Percentiles rank a stretch among this genome's conserved stretches.
phyloP scores from a whole-genome alignment of 2,113 vertebrate species.

The Fregetta grallaria region DNA sequence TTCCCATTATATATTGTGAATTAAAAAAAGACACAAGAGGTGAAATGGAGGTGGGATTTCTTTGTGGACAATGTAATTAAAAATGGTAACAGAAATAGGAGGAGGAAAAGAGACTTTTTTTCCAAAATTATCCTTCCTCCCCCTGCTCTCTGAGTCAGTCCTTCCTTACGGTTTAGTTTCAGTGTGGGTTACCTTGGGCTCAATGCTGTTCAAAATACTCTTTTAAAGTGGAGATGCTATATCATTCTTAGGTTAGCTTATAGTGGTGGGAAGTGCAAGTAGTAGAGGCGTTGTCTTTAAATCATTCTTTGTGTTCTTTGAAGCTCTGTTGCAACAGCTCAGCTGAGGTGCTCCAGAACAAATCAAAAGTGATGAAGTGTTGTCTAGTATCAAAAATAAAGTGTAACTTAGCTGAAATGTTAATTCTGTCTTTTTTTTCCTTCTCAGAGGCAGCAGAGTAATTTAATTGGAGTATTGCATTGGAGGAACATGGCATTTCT shows the following conservation, averaged over 20 bases:
- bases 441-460: not conserved
- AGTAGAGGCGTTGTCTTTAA: not conserved
- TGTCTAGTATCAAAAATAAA: not conserved
- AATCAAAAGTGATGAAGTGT: not conserved
- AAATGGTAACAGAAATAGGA: not conserved
- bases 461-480: not conserved
- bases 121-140: not conserved
- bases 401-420: not conserved
- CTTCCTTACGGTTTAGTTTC: not conserved
- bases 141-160: not conserved
- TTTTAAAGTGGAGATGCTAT: not conserved
- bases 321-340: not conserved
- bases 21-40: not conserved
- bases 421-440: not conserved
- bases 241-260: not conserved
- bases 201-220: not conserved
- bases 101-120: not conserved
- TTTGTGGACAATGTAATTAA: not conserved
- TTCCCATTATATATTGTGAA: not conserved
- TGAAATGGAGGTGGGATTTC: not conserved
- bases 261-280: not conserved
- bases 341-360: not conserved
- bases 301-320: not conserved
- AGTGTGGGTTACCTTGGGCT: not conserved
- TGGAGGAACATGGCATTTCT: not conserved